Conservation (phyloP, 2,113 vertebrate genomes). For the Myotis brandtii region DNA sequence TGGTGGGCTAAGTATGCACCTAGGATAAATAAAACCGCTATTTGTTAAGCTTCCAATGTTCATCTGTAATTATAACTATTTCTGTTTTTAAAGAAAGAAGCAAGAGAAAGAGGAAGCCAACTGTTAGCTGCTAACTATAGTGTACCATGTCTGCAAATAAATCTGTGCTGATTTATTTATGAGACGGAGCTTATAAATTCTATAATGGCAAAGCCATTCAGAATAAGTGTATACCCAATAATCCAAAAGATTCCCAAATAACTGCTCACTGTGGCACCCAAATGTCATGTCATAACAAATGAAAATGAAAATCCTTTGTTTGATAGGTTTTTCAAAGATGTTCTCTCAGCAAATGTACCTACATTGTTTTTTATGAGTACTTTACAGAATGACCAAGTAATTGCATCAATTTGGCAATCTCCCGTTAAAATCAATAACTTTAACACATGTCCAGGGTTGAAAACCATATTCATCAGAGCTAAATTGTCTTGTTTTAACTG, state of each 20-base stretch:
- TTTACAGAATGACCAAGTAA: slow-evolving; percentile 79
- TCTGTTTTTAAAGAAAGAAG: slow-evolving; percentile 11
- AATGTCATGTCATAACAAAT: slow-evolving; percentile 62
- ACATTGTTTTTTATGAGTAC: slow-evolving; percentile 68
- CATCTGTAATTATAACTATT: not conserved
- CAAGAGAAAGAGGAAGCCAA: not conserved
- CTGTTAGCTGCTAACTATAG: not conserved
- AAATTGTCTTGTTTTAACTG: slow-evolving; percentile 79
- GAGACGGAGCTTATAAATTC: not conserved
- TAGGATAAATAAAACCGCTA: not conserved
- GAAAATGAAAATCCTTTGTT: slow-evolving; percentile 74
- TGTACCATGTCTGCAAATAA: not conserved
- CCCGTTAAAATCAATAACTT: slow-evolving; percentile 82
- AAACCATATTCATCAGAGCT: slow-evolving; percentile 80
- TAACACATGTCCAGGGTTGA: slow-evolving; percentile 74
- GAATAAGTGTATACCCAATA: not conserved
- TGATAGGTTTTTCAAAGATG: slow-evolving; percentile 75
- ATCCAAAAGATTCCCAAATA: not conserved
- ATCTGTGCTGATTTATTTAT: not conserved
- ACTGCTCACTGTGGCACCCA: slow-evolving; percentile 38
- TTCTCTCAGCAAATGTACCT: slow-evolving; percentile 75
- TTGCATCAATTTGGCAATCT: slow-evolving; percentile 78
- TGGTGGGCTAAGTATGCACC: not conserved
- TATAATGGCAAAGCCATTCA: not conserved
- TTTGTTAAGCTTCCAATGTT: not conserved